Conservation (phyloP, 2,888 invertebrate genomes). For the Drosophila falleni region DNA sequence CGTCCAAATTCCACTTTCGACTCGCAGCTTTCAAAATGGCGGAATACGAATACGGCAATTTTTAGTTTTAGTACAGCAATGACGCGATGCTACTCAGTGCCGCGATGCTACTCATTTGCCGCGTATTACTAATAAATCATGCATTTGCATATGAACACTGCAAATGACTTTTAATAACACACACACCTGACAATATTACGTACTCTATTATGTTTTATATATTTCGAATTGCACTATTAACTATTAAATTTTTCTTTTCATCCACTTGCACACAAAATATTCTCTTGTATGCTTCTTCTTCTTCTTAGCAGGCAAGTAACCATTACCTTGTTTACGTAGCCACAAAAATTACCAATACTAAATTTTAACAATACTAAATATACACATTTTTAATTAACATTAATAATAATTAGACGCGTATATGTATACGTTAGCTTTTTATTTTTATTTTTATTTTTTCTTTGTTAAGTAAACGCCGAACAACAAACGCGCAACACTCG, state of each 20-base stretch:
- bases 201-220: conserved; percentile 44
- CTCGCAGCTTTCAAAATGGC: conserved; percentile 86
- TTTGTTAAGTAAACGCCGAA: conserved; percentile 22
- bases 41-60: conserved; percentile 85
- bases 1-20: conserved; percentile 84
- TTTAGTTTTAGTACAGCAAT: conserved; percentile 85
- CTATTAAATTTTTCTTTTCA: conserved; percentile 53
- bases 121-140: conserved; percentile 46
- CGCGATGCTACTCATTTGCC: conserved; percentile 72
- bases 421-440: not conserved
- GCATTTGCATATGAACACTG: conserved; percentile 32
- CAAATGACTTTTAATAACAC: conserved; percentile 22
- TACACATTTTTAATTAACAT: not conserved
- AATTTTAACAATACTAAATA: conserved; percentile 2
- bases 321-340: conserved; percentile 50
- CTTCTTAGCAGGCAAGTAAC: conserved; percentile 42
- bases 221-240: conserved; percentile 54
- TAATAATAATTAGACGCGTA: conserved; percentile 7
- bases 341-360: conserved; percentile 41
- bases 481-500: conserved; percentile 41
- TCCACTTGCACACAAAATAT: conserved; percentile 73
- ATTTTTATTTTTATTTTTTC: not conserved
- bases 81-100: conserved; percentile 82
- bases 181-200: conserved; percentile 57
- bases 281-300: conserved; percentile 63